phyloP scores from a whole-genome alignment of 2,113 vertebrate species.

The Cnemophilus loriae region DNA sequence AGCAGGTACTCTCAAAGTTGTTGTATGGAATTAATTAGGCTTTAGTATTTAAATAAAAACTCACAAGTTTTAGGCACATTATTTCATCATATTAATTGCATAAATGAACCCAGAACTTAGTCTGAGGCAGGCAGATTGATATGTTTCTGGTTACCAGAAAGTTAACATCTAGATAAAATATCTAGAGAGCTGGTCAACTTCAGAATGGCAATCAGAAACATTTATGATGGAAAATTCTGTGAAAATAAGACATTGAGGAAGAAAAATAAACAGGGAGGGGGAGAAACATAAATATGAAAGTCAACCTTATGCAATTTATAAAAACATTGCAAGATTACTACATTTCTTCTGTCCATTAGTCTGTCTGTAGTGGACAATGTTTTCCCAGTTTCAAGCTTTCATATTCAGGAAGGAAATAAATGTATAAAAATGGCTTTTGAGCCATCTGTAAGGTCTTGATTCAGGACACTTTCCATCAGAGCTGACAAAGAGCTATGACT shows the following conservation, averaged over 20 bases:
- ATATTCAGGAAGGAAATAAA: background rate
- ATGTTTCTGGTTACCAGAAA: background rate
- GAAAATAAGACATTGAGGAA: background rate
- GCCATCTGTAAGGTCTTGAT: background rate
- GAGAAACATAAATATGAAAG: background rate
- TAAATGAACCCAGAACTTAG: background rate
- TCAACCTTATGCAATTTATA: background rate
- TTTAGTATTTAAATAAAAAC: background rate
- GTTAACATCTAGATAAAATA: background rate
- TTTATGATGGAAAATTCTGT: background rate
- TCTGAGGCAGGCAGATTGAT: background rate
- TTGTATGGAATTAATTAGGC: background rate
- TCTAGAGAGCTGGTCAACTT: background rate
- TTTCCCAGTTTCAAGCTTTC: background rate
- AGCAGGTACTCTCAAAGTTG: background rate
- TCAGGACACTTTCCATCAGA: background rate
- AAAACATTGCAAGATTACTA: background rate
- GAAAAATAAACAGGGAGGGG: background rate
- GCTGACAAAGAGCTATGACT: background rate
- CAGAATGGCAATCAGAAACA: background rate
- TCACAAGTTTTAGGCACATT: background rate
- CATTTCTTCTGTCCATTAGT: background rate
- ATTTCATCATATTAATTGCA: background rate
- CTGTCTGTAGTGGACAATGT: background rate
- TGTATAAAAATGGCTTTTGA: background rate